phyloP scores from a whole-genome alignment of 1,140 invertebrate genomes.

The Calephelis nemesis region DNA sequence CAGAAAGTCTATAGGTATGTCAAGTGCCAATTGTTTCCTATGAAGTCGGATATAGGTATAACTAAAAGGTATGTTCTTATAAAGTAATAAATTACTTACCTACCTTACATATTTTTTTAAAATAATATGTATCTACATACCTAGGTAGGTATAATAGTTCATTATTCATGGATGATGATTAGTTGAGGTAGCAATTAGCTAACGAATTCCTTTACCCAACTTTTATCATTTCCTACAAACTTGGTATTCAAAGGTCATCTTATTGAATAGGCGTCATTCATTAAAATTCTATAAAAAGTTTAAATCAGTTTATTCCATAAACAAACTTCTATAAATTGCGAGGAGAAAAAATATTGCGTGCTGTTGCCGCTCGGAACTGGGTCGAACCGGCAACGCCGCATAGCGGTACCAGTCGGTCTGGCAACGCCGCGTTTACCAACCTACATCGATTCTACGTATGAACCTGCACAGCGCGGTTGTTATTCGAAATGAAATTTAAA shows the following conservation, averaged over 20 bases:
- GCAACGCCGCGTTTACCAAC: constrained; percentile 41
- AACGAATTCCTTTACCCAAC: not conserved
- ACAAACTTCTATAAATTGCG: constrained; percentile 38
- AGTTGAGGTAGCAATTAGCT: not conserved
- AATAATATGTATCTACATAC: no score
- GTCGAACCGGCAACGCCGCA: constrained; percentile 59
- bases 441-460: constrained; percentile 41
- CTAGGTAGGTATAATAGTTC: no score
- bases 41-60: no score
- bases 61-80: no score
- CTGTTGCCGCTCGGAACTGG: constrained; percentile 54
- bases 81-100: no score
- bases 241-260: constrained; percentile 2
- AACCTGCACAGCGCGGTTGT: constrained; percentile 17
- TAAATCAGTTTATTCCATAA: constrained; percentile 29
- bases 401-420: constrained; percentile 56
- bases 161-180: not conserved
- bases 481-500: constrained; percentile 24
- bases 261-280: constrained; percentile 1
- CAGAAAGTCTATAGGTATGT: no score
- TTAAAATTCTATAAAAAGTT: constrained; percentile 21
- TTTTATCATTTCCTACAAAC: constrained; percentile 1
- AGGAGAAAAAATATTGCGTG: constrained; percentile 45
- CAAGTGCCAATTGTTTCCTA: no score
- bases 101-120: no score